Conservation (phyloP, 2,888 invertebrate genomes). For the Serrognathus titanus region DNA sequence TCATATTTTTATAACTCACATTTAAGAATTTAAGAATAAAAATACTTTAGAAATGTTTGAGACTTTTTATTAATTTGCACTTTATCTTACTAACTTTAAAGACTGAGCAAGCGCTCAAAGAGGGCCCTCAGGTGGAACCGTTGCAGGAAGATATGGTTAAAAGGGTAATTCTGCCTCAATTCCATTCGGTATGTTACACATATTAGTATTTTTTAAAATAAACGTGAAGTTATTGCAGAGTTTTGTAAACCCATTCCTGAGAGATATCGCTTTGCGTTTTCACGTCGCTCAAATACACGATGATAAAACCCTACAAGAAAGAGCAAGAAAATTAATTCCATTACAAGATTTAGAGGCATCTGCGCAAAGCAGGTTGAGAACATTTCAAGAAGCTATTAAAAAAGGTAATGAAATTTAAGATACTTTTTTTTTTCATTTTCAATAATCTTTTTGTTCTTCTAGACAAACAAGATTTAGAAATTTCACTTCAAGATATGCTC, state of each 20-base stretch:
- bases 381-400: conserved; percentile 59
- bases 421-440: no score
- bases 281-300: conserved; percentile 57
- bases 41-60: no score
- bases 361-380: conserved; percentile 61
- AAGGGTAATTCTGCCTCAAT: conserved; percentile 22
- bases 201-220: not conserved
- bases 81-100: no score
- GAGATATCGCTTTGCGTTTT: conserved; percentile 35
- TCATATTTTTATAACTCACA: no score
- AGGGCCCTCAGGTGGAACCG: no score
- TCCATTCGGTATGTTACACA: conserved; percentile 9
- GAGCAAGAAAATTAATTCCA: conserved; percentile 68
- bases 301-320: conserved; percentile 59
- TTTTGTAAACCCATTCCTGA: conserved; percentile 37
- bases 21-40: no score
- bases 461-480: conserved; percentile 28
- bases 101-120: no score
- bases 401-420: conserved; percentile 43
- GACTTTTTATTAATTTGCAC: no score
- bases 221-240: conserved; percentile 27
- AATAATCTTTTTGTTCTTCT: not conserved
- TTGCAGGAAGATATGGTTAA: conserved; percentile 13
- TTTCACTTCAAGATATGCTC: conserved; percentile 65
- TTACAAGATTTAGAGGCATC: conserved; percentile 59